phyloP scores from a whole-genome alignment of 2,888 invertebrate species.

The Lottia scabra region DNA sequence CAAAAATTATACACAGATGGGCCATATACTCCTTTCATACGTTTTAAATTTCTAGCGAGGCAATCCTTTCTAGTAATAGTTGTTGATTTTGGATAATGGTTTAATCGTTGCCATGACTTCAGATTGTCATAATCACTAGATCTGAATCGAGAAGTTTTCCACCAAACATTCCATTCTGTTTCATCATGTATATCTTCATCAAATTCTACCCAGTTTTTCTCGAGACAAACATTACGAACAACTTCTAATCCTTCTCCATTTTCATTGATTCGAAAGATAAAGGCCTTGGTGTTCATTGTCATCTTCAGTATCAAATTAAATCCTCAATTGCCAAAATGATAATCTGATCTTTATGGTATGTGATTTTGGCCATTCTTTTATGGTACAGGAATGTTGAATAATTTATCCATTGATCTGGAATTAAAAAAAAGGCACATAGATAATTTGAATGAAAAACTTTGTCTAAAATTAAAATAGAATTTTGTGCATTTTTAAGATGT shows the following conservation, averaged over 20 bases:
- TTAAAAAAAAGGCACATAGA: too few species aligned
- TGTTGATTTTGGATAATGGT: conserved; percentile 81
- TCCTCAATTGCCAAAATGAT: too few species aligned
- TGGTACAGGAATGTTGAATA: too few species aligned
- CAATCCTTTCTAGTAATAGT: conserved; percentile 88
- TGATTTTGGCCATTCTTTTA: too few species aligned
- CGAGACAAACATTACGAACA: conserved; percentile 77
- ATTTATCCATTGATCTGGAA: too few species aligned
- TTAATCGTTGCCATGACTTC: conserved; percentile 72
- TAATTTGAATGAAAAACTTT: too few species aligned
- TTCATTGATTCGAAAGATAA: conserved; percentile 64
- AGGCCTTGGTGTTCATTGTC: conserved; percentile 9
- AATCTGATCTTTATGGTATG: too few species aligned
- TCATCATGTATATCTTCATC: conserved; percentile 72
- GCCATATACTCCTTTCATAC: conserved; percentile 86
- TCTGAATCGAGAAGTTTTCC: conserved; percentile 83
- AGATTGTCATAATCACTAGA: conserved; percentile 58
- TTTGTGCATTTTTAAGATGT: too few species aligned
- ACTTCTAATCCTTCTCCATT: conserved; percentile 64
- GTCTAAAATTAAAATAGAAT: too few species aligned
- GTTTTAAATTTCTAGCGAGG: conserved; percentile 79
- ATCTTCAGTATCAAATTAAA: too few species aligned
- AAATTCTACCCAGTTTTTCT: conserved; percentile 85
- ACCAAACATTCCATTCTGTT: conserved; percentile 85
- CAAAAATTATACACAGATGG: conserved; percentile 77